Base-by-base conservation (phyloP, 1,140 invertebrate species). In the Sinonovacula constricta region DNA sequence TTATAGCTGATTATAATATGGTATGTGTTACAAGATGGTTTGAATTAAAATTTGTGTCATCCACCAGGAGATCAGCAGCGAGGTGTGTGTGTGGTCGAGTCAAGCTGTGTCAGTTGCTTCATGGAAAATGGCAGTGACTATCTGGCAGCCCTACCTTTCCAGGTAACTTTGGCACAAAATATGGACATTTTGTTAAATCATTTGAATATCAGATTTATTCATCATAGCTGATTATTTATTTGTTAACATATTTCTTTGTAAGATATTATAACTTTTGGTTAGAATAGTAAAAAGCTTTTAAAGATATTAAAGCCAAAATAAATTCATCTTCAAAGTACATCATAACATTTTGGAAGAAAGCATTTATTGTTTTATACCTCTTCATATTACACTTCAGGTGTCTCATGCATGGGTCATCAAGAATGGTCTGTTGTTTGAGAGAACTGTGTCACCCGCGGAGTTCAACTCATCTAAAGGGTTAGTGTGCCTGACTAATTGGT, bases 71-170 rank as follows among this genome's bases (percentile, higher is more conserved):
- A 90, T 33, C 53, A 89, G 10, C 80, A 92, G 74, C 87, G 86
- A 51, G 92, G 95, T 56, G 93, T 97, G 83, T 94, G 96, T 89
- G 89, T 97, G 53, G 91, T 96, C 62, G 94, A 97, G 91, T 93
- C 93, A 56, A 94, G 94, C 80, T 94, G 94, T 81, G 91, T 98
- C 70, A 95, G 93, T 88, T 94, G 96, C 12, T 97, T 95, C 85
- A 94, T 95, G 3, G 93, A 93, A 59, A 93, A 94, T 83, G 96
- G 96, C 12, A 94, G 96, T 91, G 95, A 97, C 89, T 97, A 95
- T 87, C 92, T 95, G 30, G 93, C 95, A 12, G 94, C 94, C 84
- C 92, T 97, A 63, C 96, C 96, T 67, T 98, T 97, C 91, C 94
- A 95, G 92, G 95, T 97, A 82, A 93, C 92, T 82, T 92, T 10